Base-by-base conservation (phyloP, 2,113 vertebrate species). In the Gymnobelideus leadbeateri region DNA sequence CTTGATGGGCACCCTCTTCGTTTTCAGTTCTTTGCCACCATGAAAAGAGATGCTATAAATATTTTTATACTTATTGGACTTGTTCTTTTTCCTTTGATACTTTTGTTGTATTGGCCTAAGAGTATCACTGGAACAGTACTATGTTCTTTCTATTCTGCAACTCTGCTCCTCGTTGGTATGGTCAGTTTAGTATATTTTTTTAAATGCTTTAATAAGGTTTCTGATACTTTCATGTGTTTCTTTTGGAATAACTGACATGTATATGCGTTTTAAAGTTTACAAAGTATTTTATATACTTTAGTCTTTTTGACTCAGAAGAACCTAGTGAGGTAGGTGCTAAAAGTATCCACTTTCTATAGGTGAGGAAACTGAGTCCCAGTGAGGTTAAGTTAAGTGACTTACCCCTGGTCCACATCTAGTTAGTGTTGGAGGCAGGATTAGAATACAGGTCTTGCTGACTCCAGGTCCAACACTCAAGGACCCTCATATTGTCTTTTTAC, bases 131-230 rank as follows among this genome's bases (percentile, higher is more conserved):
- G 61, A 19, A 77, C 5, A 37, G 6, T 77, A 19, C 37, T 77
- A 77, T 19, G 37, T 77, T 77, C 37, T 77, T 77, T 68, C 31
- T 12, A 68, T 4, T 68, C 61, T 68, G 61, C 14, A n/a, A 7
- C 37, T 68, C 31, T 77, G 37, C 2, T 8, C 61, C 37, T 77
- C 37, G n/a, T 77, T 77, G 6, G 61, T 77, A n/a, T 77, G 14
- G 61, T 77, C 37, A n/a, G 16, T 92, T 93, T 47, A 92, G 28
- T 97, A 89, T 94, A 94, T 96, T 91, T 94, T 94, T 97, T 53
- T 26, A 1, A 68, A 92, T 49, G 9, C 89, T 47, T 54, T 92
- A 19, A 77, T n/a, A 77, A 77, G 37, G 31, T n/a, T n/a, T 19
- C 37, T 77, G 61, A 19, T 77, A 14, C 16, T 57, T 57, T 57